Evolutionary conservation across 2,113 vertebrate species (phyloP).

Genomic region (Melanocharis versteri): DNA sequence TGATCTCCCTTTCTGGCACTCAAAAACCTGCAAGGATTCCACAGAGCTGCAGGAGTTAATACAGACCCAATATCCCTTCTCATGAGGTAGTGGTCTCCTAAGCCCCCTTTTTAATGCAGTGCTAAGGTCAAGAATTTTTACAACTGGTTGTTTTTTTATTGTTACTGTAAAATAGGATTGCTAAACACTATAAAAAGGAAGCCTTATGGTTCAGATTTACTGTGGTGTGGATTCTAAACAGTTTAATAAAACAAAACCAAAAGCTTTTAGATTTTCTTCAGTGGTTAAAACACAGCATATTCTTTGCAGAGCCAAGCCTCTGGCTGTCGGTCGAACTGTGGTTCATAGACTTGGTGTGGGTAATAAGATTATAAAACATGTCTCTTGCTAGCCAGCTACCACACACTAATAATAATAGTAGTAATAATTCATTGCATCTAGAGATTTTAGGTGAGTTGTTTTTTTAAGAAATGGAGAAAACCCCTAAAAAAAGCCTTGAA

Average conservation of each 20-base stretch:
- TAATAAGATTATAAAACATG: constrained; percentile 74
- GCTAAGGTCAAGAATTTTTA: constrained; percentile 46
- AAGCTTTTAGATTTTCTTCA: constrained; percentile 50
- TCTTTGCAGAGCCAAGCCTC: constrained; percentile 10
- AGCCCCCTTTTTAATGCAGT: background rate
- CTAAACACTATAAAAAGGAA: constrained; percentile 57
- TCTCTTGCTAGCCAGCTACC: constrained; percentile 63
- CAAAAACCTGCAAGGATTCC: background rate
- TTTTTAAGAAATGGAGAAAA: constrained; percentile 38
- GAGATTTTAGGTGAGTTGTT: constrained; percentile 12
- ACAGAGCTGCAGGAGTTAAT: background rate
- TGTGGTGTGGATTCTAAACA: constrained; percentile 28
- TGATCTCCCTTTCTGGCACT: background rate
- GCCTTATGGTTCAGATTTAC: constrained; percentile 60
- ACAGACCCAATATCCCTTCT: background rate
- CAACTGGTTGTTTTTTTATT: constrained; percentile 44
- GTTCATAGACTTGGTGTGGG: constrained; percentile 46
- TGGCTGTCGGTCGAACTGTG: background rate
- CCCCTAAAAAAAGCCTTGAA: background rate
- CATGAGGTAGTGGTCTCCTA: background rate
- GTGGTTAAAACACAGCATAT: constrained; percentile 19
- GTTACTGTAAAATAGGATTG: constrained; percentile 60
- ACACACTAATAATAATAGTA: constrained; percentile 60
- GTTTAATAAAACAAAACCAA: constrained; percentile 66
- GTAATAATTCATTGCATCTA: constrained; percentile 60